Percentiles rank a stretch among this genome's conserved stretches.
Conservation (phyloP, 2,888 invertebrate genomes). For the Willowsia nigromaculata region DNA sequence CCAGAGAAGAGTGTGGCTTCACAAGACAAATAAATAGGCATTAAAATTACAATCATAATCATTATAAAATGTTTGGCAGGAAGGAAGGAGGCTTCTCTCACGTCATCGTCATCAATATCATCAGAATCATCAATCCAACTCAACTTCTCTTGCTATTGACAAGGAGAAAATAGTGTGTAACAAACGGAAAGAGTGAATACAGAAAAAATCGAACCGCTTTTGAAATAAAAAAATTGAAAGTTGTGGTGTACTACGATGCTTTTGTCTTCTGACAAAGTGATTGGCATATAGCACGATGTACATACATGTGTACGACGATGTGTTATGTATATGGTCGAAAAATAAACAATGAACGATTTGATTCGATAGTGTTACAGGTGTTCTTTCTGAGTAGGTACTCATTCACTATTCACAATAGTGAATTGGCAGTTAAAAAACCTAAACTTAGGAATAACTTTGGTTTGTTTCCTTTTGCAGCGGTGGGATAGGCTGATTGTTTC, state of each 20-base stretch:
- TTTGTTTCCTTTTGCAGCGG: background rate
- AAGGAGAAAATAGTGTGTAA: conserved; percentile 13
- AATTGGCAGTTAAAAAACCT: background rate
- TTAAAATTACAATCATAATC: conserved; percentile 2
- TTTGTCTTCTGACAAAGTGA: background rate
- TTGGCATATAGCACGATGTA: background rate
- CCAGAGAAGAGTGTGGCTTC: background rate
- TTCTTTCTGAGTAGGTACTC: background rate
- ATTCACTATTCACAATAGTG: background rate
- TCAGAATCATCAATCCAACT: too few relatives aligned
- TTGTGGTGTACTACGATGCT: conserved; percentile 7
- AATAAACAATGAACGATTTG: background rate
- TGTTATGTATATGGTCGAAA: background rate
- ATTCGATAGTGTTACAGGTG: conserved; percentile 35
- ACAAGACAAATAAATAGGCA: conserved; percentile 20
- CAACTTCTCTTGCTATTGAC: conserved; percentile 22
- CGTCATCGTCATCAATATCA: conserved; percentile 30
- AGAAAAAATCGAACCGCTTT: background rate
- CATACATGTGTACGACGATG: background rate
- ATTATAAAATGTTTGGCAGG: conserved; percentile 47
- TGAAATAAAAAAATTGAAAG: conserved; percentile 42
- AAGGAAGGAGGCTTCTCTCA: conserved; percentile 33
- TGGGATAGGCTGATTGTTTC: background rate
- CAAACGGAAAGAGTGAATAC: background rate
- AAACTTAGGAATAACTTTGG: conserved; percentile 1